Percentiles rank a stretch among this genome's conserved stretches.
These are phyloP conservation scores for Drosophila eohydei DNA, from an alignment of 2,888 invertebrate genomes.

Conservation along the genomic window DNA sequence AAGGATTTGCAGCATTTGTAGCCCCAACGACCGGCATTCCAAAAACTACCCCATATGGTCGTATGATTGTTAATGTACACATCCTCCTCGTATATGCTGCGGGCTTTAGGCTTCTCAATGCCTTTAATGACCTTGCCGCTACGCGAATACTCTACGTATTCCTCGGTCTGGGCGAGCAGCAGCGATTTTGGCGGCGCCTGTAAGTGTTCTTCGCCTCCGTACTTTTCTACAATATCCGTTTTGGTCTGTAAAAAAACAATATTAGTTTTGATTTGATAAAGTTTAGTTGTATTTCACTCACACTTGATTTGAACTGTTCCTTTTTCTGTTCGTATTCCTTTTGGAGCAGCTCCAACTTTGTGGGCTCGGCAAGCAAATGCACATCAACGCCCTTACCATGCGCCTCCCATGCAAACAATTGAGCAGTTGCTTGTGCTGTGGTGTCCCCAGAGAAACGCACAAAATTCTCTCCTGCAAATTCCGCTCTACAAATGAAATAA, in stretches of 20 bases:
- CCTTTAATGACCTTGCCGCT: constrained; percentile 95
- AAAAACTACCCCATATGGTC: constrained; percentile 97
- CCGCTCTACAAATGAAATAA: constrained; percentile 83
- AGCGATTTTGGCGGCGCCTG: constrained; percentile 95
- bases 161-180: constrained; percentile 95
- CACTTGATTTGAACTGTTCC: constrained; percentile 92
- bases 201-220: constrained; percentile 97
- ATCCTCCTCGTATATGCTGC: constrained; percentile 97
- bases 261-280: not conserved
- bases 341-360: constrained; percentile 96
- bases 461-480: constrained; percentile 98
- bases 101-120: constrained; percentile 93
- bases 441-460: constrained; percentile 98
- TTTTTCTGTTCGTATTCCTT: constrained; percentile 95
- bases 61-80: constrained; percentile 96
- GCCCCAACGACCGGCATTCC: constrained; percentile 97
- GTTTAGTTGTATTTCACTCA: constrained; percentile 41
- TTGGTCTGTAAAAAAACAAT: constrained; percentile 87
- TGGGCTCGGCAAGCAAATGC: constrained; percentile 98
- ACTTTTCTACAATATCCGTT: constrained; percentile 94
- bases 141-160: constrained; percentile 97
- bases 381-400: constrained; percentile 96
- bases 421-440: constrained; percentile 93
- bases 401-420: constrained; percentile 99
- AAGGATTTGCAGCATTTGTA: constrained; percentile 97